Base-by-base conservation (phyloP, 2,888 invertebrate species). In the Xanthia togata region DNA sequence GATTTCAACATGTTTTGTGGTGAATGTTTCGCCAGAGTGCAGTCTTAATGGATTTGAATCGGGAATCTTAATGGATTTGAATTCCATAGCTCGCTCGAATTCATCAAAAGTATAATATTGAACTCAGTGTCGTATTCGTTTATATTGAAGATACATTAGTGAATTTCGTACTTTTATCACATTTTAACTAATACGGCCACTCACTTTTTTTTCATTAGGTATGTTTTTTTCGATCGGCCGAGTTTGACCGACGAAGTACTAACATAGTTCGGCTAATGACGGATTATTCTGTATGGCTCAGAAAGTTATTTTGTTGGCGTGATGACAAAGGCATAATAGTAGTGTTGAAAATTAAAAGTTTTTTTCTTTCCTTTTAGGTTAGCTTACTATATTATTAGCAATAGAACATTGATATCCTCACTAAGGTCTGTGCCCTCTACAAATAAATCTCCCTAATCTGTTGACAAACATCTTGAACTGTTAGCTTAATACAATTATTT, bases 401-500 rank as follows among this genome's bases (percentile, higher is more conserved):
- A 41, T 14, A 31, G 12, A n/a, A 35, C 6, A 47, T 63, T 63
- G 6, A 71, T 79, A 55, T n/a, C 26, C 53, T 50, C 8, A n/a
- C 17, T n/a, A 35, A 41, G 5, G 23, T n/a, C 12, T 62, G 41
- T 41, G 65, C 59, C 53, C 53, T 78, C 55, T 44, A 72, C 74
- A 63, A 73, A 68, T 68, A 68, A 68, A 76, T 76, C 47, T 55
- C 14, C 41, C 60, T 81, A 76, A 82, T 63, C 64, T 85, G 73
- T 82, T 82, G 70, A 64, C 73, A 53, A 44, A 70, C 44, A 67
- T 81, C 82, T 85, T 73, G 59, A 76, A 68, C 70, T 79, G 85
- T 72, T 76, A 47, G 55, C 71, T 57, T 79, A 82, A 82, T 71
- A 79, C 62, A 73, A 82, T 85, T 76, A 81, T 76, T 64, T 69